Base-by-base conservation (phyloP, 2,797 vertebrate genomes). In the Urocyon cinereoargenteus region DNA sequence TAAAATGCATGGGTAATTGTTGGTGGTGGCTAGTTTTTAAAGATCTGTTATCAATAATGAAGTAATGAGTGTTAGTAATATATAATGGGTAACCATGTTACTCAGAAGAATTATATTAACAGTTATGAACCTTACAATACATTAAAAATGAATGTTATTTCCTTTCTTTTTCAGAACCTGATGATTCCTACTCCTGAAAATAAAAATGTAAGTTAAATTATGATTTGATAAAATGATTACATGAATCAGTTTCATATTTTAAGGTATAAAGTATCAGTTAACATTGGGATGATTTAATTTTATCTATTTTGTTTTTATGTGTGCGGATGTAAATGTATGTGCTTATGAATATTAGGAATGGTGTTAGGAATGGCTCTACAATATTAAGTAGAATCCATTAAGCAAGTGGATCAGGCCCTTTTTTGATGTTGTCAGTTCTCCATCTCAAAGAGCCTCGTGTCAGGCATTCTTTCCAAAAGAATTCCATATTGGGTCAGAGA, bases 111-210 rank as follows among this genome's bases (percentile, higher is more conserved):
- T 59, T 45, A 36, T 31, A 34, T 73, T 93, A 51, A n/a, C 78
- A 59, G 13, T 83, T 45, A 26, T 4, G 28, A 90, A 53, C 40
- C 49, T 49, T 5, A 5, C 7, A 85, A 45, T 77, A 31, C 21
- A 85, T 89, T 96, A 49, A 87, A 94, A 83, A 77, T 94, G 19
- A 97, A 75, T 85, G 16, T 75, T 75, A 40, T 95, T 73, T 83
- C 19, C n/a, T 97, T 96, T 98, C 0, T 91, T 97, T 98, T 98
- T 95, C 96, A 99, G 98, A 98, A 55, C 45, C 84, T 96, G 88
- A 98, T 95, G 97, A 98, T 99, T 93, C 98, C 98, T 96, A 98
- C 97, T 91, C 98, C 98, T 21, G 78, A 79, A 31, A 62, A 98
- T 28, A 91, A 97, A 92, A 92, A 98, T 45, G 98, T 99, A 98